phyloP scores from a whole-genome alignment of 2,888 invertebrate genomes.

The Deilephila porcellus region DNA sequence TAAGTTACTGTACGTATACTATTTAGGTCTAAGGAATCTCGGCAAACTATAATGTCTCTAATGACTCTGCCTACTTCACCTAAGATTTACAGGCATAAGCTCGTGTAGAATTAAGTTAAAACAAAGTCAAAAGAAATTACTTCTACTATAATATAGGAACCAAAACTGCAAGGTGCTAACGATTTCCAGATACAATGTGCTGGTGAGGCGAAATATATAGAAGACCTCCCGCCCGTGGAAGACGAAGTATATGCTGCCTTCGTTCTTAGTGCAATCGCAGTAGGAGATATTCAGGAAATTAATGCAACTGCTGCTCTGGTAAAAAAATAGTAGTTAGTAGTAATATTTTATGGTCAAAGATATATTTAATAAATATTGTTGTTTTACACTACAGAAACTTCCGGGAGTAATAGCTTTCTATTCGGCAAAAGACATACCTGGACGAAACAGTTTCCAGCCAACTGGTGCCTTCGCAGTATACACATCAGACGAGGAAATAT shows the following conservation, averaged over 20 bases:
- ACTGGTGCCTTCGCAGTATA: slow-evolving; percentile 21
- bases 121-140: too few species aligned
- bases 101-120: too few species aligned
- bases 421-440: slow-evolving; percentile 87
- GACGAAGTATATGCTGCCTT: slow-evolving; percentile 88
- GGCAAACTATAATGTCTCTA: too few species aligned
- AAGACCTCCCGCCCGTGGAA: slow-evolving; percentile 84
- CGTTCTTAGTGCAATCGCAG: slow-evolving; percentile 78
- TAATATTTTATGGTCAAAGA: neutral
- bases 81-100: too few species aligned
- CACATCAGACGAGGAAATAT: slow-evolving; percentile 61
- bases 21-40: too few species aligned
- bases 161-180: too few species aligned
- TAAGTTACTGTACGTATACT: too few species aligned
- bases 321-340: slow-evolving; percentile 39
- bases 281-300: slow-evolving; percentile 84
- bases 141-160: too few species aligned
- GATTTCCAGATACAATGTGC: slow-evolving; percentile 75
- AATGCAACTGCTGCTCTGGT: slow-evolving; percentile 87
- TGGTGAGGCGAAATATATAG: slow-evolving; percentile 88
- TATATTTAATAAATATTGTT: neutral
- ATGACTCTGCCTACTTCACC: too few species aligned
- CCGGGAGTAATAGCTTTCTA: slow-evolving; percentile 87
- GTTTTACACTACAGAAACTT: slow-evolving; percentile 64
- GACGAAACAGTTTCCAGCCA: slow-evolving; percentile 72